Percentiles rank a stretch among this genome's conserved stretches.
These are phyloP conservation scores for Brachyhypopomus gauderio DNA, from an alignment of 2,113 vertebrate genomes.

Conservation along the genomic window DNA sequence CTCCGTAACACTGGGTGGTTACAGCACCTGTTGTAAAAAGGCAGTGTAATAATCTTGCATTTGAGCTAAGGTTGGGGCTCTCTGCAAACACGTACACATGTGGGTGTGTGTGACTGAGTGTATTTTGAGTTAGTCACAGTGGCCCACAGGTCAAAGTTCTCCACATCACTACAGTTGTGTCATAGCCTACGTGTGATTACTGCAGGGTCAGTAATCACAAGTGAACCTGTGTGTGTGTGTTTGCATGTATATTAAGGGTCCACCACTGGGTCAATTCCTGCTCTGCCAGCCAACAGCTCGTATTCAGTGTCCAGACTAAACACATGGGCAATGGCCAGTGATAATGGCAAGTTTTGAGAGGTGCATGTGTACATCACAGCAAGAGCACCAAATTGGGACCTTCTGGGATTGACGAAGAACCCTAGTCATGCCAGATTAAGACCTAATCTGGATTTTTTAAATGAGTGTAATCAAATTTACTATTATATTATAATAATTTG, in stretches of 20 bases:
- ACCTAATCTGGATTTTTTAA: too few relatives aligned
- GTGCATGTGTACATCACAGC: too few relatives aligned
- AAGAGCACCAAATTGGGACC: too few relatives aligned
- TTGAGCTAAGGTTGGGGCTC: too few relatives aligned
- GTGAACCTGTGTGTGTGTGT: constrained; percentile 13
- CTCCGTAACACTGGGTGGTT: too few relatives aligned
- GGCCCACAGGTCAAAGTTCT: constrained; percentile 61
- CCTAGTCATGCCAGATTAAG: too few relatives aligned
- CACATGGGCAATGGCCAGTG: neutral
- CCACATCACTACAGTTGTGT: constrained; percentile 45
- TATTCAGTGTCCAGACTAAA: neutral
- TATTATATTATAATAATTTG: too few relatives aligned
- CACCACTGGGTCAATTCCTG: neutral
- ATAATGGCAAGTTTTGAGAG: neutral
- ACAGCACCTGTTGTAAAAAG: too few relatives aligned
- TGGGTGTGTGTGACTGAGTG: neutral
- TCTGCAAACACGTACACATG: too few relatives aligned
- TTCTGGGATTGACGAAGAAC: too few relatives aligned
- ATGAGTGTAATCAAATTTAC: too few relatives aligned
- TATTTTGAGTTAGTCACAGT: constrained; percentile 13
- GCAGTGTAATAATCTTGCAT: too few relatives aligned
- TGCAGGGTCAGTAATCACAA: constrained; percentile 56
- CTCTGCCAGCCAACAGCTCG: neutral
- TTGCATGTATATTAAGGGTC: neutral
- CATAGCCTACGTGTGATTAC: neutral